Evolutionary conservation across 1,140 invertebrate species (phyloP).

Genomic region (Brachionus koreanus): DNA sequence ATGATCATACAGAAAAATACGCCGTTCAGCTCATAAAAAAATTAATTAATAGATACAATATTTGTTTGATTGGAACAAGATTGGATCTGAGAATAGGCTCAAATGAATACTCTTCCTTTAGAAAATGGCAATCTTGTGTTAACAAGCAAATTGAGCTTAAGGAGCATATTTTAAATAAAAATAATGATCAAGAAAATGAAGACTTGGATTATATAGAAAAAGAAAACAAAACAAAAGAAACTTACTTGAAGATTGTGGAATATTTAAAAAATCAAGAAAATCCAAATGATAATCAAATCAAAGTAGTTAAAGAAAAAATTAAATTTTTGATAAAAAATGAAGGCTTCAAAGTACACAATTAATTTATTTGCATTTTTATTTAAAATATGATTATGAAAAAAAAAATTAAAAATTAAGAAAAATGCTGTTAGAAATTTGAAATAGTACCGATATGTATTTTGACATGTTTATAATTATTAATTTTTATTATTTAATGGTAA

Average conservation of each 20-base stretch:
- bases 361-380: background rate
- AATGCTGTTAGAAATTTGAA: too few relatives aligned
- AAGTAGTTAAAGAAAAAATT: background rate
- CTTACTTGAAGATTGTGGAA: background rate
- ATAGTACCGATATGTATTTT: too few relatives aligned
- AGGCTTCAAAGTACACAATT: background rate
- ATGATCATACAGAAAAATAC: conserved; percentile 37
- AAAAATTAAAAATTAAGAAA: too few relatives aligned
- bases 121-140: background rate
- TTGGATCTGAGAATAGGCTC: background rate
- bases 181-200: background rate
- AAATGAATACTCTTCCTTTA: background rate
- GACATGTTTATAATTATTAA: too few relatives aligned
- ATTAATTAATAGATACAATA: conserved; percentile 11
- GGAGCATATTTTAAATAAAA: background rate
- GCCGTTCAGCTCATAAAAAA: background rate
- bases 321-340: background rate
- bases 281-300: background rate
- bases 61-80: conserved; percentile 2
- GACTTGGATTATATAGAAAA: background rate
- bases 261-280: background rate
- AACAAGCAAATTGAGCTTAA: conserved; percentile 22
- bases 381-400: background rate
- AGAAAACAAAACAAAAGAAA: background rate
- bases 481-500: too few relatives aligned